These are phyloP conservation scores for Notoglanidium macrostoma DNA, from an alignment of 2,797 vertebrate genomes.

Conservation along the genomic window DNA sequence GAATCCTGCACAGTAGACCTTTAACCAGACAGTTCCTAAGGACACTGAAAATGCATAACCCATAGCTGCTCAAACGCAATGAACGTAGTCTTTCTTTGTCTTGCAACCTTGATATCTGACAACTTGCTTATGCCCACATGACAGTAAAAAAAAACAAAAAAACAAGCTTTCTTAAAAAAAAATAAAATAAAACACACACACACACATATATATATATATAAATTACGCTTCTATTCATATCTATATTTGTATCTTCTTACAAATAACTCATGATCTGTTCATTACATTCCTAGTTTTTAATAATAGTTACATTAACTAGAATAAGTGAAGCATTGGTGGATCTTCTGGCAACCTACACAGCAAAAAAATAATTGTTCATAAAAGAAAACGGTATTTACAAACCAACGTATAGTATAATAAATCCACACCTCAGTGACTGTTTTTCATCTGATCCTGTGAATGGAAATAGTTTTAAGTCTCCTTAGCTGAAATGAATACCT, in stretches of 20 bases:
- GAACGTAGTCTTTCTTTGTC: not conserved
- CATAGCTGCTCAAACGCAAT: not conserved
- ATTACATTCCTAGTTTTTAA: not conserved
- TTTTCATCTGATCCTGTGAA: not conserved
- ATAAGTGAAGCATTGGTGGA: not conserved
- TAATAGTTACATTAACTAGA: not conserved
- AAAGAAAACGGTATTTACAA: not conserved
- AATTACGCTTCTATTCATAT: not conserved
- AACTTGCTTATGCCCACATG: not conserved
- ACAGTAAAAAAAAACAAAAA: not conserved
- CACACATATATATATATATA: too few species aligned
- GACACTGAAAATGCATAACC: not conserved
- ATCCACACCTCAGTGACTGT: not conserved
- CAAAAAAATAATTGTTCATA: not conserved
- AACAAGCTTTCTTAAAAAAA: not conserved
- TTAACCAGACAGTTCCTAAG: not conserved
- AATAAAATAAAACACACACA: not conserved
- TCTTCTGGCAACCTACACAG: not conserved
- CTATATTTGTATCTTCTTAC: not conserved
- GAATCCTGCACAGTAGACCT: too few species aligned
- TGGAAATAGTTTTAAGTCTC: not conserved
- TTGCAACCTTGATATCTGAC: not conserved
- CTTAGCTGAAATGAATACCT: not conserved
- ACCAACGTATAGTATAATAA: not conserved
- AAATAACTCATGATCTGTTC: not conserved